Percentiles rank a stretch among this genome's conserved stretches.
Conservation (phyloP, 2,888 invertebrate species). For the Trachelus stipa region DNA sequence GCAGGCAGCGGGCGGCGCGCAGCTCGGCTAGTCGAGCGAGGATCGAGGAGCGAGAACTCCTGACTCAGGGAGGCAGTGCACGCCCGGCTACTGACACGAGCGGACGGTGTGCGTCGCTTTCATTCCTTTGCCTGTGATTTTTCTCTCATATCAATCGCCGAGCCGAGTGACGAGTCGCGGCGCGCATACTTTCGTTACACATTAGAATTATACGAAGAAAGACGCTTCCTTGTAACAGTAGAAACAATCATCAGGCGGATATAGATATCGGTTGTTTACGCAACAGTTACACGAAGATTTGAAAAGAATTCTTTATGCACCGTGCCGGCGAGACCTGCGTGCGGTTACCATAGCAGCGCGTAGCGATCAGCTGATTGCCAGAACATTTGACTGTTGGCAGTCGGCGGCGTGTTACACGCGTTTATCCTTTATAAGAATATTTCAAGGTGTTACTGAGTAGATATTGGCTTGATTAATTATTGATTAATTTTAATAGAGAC, state of each 20-base stretch:
- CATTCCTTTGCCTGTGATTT: slow-evolving; percentile 46
- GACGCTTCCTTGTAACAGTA: background rate
- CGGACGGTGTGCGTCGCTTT: slow-evolving; percentile 58
- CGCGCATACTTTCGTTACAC: background rate
- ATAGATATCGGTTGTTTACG: background rate
- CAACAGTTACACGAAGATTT: background rate
- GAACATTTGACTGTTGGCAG: slow-evolving; percentile 38
- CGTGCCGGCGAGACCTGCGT: slow-evolving; percentile 1
- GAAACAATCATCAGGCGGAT: background rate
- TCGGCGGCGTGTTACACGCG: slow-evolving; percentile 25
- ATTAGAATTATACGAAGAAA: background rate
- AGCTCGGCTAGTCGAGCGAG: slow-evolving; percentile 27
- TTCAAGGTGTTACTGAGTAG: background rate
- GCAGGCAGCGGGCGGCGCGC: slow-evolving; percentile 12
- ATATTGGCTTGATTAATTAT: background rate
- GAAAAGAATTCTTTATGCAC: background rate
- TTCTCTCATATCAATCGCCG: slow-evolving; percentile 41
- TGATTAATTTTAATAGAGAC: background rate
- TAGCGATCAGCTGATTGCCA: slow-evolving; percentile 63
- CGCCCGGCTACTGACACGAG: slow-evolving; percentile 66
- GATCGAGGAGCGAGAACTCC: slow-evolving; percentile 42
- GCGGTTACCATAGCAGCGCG: slow-evolving; percentile 40
- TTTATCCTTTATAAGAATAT: background rate
- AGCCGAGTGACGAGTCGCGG: slow-evolving; percentile 29
- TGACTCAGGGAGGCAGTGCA: slow-evolving; percentile 58